Conservation (phyloP, 1,140 invertebrate genomes). For the Drosophila willistoni region DNA sequence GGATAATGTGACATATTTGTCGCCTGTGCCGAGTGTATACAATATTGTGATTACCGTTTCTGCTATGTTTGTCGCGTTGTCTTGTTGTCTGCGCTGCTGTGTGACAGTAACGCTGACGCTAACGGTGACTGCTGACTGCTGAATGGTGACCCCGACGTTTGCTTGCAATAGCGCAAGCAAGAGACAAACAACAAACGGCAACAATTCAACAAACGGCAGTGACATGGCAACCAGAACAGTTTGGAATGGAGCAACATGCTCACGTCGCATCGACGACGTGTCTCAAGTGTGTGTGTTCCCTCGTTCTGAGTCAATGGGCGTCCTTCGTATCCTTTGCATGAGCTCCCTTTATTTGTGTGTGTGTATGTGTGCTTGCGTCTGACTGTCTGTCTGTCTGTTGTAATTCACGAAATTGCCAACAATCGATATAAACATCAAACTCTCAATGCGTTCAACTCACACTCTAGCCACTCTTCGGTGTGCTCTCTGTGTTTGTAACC, state of each 20-base stretch:
- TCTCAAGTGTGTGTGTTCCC: conserved; percentile 53
- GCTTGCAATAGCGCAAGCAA: conserved; percentile 31
- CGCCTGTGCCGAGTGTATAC: conserved; percentile 31
- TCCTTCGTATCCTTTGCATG: background rate
- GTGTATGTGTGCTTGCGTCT: conserved; percentile 28
- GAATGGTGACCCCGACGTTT: conserved; percentile 46
- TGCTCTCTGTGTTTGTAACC: conserved; percentile 20
- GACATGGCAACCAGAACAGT: conserved; percentile 48
- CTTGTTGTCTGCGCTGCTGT: conserved; percentile 8
- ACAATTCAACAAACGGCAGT: conserved; percentile 49
- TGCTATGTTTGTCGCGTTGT: background rate
- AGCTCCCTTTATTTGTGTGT: background rate
- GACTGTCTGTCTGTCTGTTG: conserved; percentile 50
- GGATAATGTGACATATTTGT: conserved; percentile 19
- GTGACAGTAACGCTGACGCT: conserved; percentile 33
- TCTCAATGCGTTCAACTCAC: conserved; percentile 55
- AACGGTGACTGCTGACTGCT: conserved; percentile 29
- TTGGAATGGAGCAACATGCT: conserved; percentile 52
- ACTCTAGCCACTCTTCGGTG: conserved; percentile 13
- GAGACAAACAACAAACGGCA: conserved; percentile 5
- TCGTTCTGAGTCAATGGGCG: background rate
- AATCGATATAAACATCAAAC: conserved; percentile 80
- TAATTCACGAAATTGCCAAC: conserved; percentile 77
- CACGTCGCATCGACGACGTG: conserved; percentile 65
- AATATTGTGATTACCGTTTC: conserved; percentile 52